These are phyloP conservation scores for Colinus virginianus DNA, from an alignment of 2,113 vertebrate species.

Conservation along the genomic window DNA sequence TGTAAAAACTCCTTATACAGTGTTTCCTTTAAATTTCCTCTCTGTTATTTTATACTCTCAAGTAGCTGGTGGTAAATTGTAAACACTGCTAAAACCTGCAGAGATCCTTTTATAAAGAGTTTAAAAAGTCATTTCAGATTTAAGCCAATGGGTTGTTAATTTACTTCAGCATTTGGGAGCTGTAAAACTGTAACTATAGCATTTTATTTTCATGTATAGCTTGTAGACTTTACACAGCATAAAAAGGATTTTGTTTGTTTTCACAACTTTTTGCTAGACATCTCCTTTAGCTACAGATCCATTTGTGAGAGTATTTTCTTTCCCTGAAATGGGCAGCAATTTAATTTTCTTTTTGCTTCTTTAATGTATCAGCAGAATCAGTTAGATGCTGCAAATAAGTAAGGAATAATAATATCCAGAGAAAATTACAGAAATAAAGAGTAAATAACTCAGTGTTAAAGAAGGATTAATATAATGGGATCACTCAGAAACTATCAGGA, in stretches of 20 bases:
- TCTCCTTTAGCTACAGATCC: conserved; percentile 40
- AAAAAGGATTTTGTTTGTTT: conserved; percentile 34
- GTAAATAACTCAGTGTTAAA: conserved; percentile 65
- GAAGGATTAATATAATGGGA: conserved; percentile 61
- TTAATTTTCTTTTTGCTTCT: conserved; percentile 53
- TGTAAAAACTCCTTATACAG: background rate
- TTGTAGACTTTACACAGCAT: background rate
- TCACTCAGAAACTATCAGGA: conserved; percentile 43
- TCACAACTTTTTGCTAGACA: conserved; percentile 29
- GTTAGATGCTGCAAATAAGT: conserved; percentile 46
- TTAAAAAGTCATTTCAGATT: conserved; percentile 42
- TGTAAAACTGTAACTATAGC: background rate
- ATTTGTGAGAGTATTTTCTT: conserved; percentile 58
- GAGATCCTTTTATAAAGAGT: conserved; percentile 18
- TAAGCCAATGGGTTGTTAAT: background rate
- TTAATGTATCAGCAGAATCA: conserved; percentile 56
- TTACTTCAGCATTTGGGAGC: conserved; percentile 23
- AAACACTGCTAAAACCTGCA: conserved; percentile 40
- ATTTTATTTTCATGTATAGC: background rate
- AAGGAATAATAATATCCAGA: conserved; percentile 51
- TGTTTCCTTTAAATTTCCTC: background rate
- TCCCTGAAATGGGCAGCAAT: conserved; percentile 50
- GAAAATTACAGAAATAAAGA: conserved; percentile 66
- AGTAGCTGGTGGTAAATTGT: conserved; percentile 19
- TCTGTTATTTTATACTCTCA: background rate